Conservation (phyloP, 2,888 invertebrate genomes). For the Catonia carolina region DNA sequence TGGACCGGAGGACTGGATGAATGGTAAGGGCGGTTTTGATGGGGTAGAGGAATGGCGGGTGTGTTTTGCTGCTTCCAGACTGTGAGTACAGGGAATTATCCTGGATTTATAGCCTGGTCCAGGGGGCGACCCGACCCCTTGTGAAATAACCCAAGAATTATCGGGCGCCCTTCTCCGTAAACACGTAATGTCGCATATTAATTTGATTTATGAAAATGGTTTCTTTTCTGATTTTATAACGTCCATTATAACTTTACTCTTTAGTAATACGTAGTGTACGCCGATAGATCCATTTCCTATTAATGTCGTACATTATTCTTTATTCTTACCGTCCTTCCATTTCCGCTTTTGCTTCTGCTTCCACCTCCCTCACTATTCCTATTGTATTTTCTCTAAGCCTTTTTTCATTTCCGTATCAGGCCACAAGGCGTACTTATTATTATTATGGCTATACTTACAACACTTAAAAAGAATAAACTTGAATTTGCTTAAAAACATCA, state of each 20-base stretch:
- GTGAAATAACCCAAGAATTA: conserved; percentile 20
- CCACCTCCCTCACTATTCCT: not conserved
- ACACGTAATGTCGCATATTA: conserved; percentile 20
- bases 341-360: conserved; percentile 1
- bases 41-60: too few species aligned
- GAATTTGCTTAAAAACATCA: too few species aligned
- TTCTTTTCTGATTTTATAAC: conserved; percentile 22
- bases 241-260: conserved; percentile 16
- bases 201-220: conserved; percentile 16
- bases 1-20: too few species aligned
- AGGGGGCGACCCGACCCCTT: conserved; percentile 9
- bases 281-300: conserved; percentile 14
- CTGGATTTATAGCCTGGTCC: conserved; percentile 15
- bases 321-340: not conserved
- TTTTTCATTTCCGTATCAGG: conserved; percentile 11
- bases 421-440: too few species aligned
- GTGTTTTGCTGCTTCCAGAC: not conserved
- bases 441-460: too few species aligned
- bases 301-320: conserved; percentile 3
- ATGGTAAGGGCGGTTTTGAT: too few species aligned
- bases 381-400: not conserved
- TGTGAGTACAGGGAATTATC: conserved; percentile 15
- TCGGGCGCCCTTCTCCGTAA: conserved; percentile 15
- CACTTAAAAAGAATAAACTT: too few species aligned
- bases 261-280: conserved; percentile 11